Conservation (phyloP, 92 coral and sea anemone genomes). For the Blastomussa wellsi region DNA sequence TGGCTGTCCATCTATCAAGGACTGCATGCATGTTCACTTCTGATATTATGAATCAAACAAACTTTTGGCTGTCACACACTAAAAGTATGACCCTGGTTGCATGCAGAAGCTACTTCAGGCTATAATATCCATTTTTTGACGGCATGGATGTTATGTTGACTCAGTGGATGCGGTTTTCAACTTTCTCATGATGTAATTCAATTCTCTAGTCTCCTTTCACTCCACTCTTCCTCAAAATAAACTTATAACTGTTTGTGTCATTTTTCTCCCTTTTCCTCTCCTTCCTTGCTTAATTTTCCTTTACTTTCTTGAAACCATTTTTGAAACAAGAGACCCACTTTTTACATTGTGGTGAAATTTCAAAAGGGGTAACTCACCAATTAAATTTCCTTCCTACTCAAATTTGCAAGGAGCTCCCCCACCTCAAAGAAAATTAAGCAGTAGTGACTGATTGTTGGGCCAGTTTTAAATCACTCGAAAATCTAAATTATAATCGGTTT, state of each 20-base stretch:
- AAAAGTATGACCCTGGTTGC: not conserved
- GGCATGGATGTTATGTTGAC: not conserved
- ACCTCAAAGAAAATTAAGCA: not conserved
- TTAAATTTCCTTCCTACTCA: not conserved
- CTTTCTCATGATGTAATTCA: not conserved
- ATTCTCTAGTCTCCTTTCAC: not conserved
- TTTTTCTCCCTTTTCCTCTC: not conserved
- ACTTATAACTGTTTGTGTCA: not conserved
- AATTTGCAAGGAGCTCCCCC: constrained; percentile 47
- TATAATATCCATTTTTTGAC: not conserved
- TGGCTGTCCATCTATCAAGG: not conserved
- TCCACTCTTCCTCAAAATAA: constrained; percentile 1
- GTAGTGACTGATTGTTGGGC: constrained; percentile 39
- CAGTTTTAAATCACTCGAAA: constrained; percentile 37
- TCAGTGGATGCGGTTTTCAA: not conserved
- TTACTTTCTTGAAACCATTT: not conserved
- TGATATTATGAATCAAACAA: not conserved
- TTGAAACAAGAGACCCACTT: not conserved
- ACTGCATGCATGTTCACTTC: not conserved
- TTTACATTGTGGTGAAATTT: not conserved
- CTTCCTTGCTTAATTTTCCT: too few relatives aligned
- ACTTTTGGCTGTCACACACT: constrained; percentile 38
- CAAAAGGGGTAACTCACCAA: not conserved
- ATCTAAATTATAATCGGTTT: not conserved
- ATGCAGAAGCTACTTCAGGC: constrained; percentile 9